A percentile compares a stretch with the other conserved stretches of the same genome.
Evolutionary conservation across 1,140 invertebrate genomes (phyloP).

Genomic region (Charaxes varanes): DNA sequence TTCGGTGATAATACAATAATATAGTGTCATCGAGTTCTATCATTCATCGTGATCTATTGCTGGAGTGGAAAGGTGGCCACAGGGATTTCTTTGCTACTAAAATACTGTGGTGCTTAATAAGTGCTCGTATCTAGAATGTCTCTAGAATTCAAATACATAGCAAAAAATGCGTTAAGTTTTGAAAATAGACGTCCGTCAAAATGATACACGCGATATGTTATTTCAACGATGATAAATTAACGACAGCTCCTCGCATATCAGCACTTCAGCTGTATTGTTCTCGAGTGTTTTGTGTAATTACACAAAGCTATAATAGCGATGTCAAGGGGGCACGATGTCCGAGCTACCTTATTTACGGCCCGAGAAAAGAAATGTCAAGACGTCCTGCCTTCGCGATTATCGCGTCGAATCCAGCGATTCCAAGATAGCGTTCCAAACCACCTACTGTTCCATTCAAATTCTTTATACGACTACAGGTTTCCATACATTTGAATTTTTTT

Average conservation of each 20-base stretch:
- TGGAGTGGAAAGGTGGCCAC: too few relatives aligned
- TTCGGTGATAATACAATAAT: too few relatives aligned
- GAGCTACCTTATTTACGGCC: conserved; percentile 40
- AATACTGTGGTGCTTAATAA: too few relatives aligned
- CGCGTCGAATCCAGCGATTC: conserved; percentile 38
- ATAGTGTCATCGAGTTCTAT: too few relatives aligned
- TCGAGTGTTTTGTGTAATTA: conserved; percentile 39
- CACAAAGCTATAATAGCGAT: conserved; percentile 52
- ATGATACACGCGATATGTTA: conserved; percentile 1
- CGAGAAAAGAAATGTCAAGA: conserved; percentile 55
- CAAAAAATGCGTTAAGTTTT: too few relatives aligned
- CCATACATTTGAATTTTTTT: conserved; percentile 8
- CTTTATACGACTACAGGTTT: conserved; percentile 22
- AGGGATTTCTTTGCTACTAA: too few relatives aligned
- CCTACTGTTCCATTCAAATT: conserved; percentile 41
- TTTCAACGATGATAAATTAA: conserved; percentile 39
- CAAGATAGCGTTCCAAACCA: conserved; percentile 27
- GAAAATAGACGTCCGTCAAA: too few relatives aligned
- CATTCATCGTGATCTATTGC: too few relatives aligned
- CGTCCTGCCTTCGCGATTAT: conserved; percentile 46
- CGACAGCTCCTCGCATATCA: conserved; percentile 36
- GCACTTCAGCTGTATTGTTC: conserved; percentile 37
- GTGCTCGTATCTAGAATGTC: too few relatives aligned
- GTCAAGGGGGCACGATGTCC: conserved; percentile 27
- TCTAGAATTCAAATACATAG: too few relatives aligned